Evolutionary conservation across 1,140 invertebrate species (phyloP), one percentile per base, ranked within the genome.

Genomic region (Eupristina koningsbergeri): DNA sequence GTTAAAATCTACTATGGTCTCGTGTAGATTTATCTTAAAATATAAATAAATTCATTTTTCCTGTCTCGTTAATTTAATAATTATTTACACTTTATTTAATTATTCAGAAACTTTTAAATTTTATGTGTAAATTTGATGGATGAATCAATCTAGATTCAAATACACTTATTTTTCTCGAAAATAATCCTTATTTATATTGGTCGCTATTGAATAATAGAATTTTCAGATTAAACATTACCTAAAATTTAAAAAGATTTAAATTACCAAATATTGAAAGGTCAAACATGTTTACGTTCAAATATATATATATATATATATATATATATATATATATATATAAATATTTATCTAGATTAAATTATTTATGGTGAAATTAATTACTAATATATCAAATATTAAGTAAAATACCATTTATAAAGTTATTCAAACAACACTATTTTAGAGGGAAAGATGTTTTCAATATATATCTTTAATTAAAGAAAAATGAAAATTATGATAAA

Each of bases 21-120:
- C n/a, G 26, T n/a, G 39, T 71, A 41, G n/a, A 71, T 71, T 71
- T 71, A 71, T n/a, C 41, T 41, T 41, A n/a, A 58, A 58, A 5
- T 6, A 3, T 71, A 26, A 71, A 19, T 71, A 71, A 71, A 71
- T 41, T 71, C 36, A 41, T 36, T 3, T 22, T 71, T 71, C 7
- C 67, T 41, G 36, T 71, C 19, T n/a, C 17, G 67, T n/a, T 71
- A 39, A 71, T 71, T 67, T 71, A 71, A 71, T 36, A n/a, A 31
- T 71, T 71, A 41, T 71, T 71, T 36, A 71, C 41, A 71, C 41
- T 71, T 71, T 17, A 71, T 41, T 41, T 41, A 6, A 13, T 2
- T 19, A 41, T 41, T 41, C 36, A 41, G 41, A 71, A 11, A 71
- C 36, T 71, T 41, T n/a, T n/a, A 26, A 31, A 71, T 41, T 71